phyloP scores from a whole-genome alignment of 2,113 vertebrate genomes.

The Sebastes schlegelii region DNA sequence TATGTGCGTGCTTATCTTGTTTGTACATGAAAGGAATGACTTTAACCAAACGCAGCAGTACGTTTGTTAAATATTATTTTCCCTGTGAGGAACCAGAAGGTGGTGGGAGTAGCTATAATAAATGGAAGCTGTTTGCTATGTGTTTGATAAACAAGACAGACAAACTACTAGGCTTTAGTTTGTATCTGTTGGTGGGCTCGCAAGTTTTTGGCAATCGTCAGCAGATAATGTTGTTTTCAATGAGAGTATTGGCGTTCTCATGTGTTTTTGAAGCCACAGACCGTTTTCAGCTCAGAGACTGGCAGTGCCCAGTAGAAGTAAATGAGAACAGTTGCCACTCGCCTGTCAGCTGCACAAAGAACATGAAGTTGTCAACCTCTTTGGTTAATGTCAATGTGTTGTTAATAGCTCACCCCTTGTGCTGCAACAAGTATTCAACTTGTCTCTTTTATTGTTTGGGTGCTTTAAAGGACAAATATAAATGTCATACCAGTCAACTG shows the following conservation, averaged over 20 bases:
- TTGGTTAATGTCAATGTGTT: constrained; percentile 7
- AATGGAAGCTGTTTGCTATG: constrained; percentile 40
- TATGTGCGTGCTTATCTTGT: constrained; percentile 73
- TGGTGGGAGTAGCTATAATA: constrained; percentile 63
- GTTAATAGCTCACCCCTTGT: not conserved
- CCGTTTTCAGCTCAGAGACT: constrained; percentile 31
- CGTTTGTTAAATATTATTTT: constrained; percentile 81
- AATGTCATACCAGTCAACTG: not conserved
- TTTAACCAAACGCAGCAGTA: constrained; percentile 65
- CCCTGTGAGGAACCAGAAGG: constrained; percentile 56
- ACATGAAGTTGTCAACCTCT: constrained; percentile 21
- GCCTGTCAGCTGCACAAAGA: constrained; percentile 18
- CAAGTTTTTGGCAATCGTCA: constrained; percentile 36
- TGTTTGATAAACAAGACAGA: constrained; percentile 49
- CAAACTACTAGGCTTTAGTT: constrained; percentile 49
- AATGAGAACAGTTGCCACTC: constrained; percentile 26
- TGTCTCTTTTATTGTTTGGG: constrained; percentile 24
- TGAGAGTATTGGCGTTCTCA: constrained; percentile 39
- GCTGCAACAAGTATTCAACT: constrained; percentile 9
- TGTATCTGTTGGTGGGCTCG: constrained; percentile 44
- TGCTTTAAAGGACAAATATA: constrained; percentile 2
- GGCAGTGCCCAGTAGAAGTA: constrained; percentile 17
- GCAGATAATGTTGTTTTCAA: constrained; percentile 56
- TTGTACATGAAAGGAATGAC: constrained; percentile 74
- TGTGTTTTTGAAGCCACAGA: constrained; percentile 43